Evolutionary conservation across 2,888 invertebrate genomes (phyloP), one percentile per base, ranked within the genome.

Genomic region (Hemithea aestivaria): DNA sequence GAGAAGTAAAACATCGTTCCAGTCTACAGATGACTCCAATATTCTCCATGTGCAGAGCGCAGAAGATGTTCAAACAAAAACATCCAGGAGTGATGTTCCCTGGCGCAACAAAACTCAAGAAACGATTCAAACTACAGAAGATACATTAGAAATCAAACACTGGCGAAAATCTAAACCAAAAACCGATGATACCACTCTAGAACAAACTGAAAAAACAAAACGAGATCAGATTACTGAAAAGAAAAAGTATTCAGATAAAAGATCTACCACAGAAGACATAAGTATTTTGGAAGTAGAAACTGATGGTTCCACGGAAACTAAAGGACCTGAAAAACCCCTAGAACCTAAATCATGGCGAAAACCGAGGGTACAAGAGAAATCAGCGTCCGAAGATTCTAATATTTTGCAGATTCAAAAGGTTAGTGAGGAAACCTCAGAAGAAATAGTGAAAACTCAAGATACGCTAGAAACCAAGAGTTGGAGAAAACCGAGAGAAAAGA

Each of bases 11-110:
- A 42, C 70, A 8, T 45, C 55, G 33, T 79, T 71, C 51, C 69
- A 80, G 58, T 63, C 73, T 2, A 80, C 81, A 6, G 84, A 85
- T 62, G 83, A 84, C 45, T 67, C 66, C 6, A 84, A 75, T 47
- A 78, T 85, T 34, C 51, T 84, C 22, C 76, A 72, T 51, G 34
- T 83, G 21, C 55, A 78, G 48, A 69, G 67, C 43, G 36, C 62
- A 30, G 66, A 82, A 55, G 72, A 82, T 25, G 46, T 73, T 10
- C 66, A 80, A 37, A 65, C 67, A 3, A 78, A 59, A 43, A 70
- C 66, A 53, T 45, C 64, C 6, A 46, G 50, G 4, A 48, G 49
- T 10, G 58, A 58, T 28, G 69, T 75, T 3, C 85, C 85, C 1
- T 87, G 87, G 85, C 74, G 87, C n/a, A 67, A 48, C 35, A 60